Evolutionary conservation across 23 tunicate species (phyloP).

Genomic region (Halocynthia aurantium): DNA sequence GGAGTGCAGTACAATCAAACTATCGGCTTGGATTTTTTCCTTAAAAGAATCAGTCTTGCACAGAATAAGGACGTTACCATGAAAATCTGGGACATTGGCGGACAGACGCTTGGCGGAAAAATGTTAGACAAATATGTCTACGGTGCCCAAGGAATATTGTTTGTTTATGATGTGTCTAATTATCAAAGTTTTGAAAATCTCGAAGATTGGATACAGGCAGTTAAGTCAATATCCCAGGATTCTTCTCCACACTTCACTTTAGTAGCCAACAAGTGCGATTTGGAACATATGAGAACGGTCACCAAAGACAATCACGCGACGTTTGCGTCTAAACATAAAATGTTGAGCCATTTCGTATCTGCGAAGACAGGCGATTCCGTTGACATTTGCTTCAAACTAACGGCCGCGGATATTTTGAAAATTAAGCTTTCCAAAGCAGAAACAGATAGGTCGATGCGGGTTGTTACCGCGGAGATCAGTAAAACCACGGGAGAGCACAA

Average conservation of each 20-base stretch:
- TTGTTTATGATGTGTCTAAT: slow-evolving; percentile 86
- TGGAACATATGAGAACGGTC: slow-evolving; percentile 73
- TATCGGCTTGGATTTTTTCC: slow-evolving; percentile 80
- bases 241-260: slow-evolving; percentile 42
- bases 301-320: slow-evolving; percentile 49
- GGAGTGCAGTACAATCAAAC: slow-evolving; percentile 77
- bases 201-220: slow-evolving; percentile 58
- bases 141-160: slow-evolving; percentile 73
- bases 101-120: slow-evolving; percentile 86
- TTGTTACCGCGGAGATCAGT: slow-evolving; percentile 25
- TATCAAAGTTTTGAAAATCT: slow-evolving; percentile 72
- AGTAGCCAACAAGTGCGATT: slow-evolving; percentile 87
- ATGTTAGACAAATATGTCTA: slow-evolving; percentile 88
- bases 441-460: slow-evolving; percentile 46
- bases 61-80: slow-evolving; percentile 49
- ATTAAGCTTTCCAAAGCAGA: slow-evolving; percentile 59
- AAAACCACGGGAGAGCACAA: slow-evolving; percentile 4
- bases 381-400: slow-evolving; percentile 44
- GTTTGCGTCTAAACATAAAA: slow-evolving; percentile 54
- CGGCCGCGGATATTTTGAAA: slow-evolving; percentile 77
- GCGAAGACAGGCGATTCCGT: slow-evolving; percentile 97
- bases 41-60: slow-evolving; percentile 47
- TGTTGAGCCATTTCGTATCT: slow-evolving; percentile 66
- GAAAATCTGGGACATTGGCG: slow-evolving; percentile 92
- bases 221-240: slow-evolving; percentile 21